Percentiles rank a stretch among this genome's conserved stretches.
These are phyloP conservation scores for Drosophila fungiperda DNA, from an alignment of 2,888 invertebrate genomes.

Conservation along the genomic window DNA sequence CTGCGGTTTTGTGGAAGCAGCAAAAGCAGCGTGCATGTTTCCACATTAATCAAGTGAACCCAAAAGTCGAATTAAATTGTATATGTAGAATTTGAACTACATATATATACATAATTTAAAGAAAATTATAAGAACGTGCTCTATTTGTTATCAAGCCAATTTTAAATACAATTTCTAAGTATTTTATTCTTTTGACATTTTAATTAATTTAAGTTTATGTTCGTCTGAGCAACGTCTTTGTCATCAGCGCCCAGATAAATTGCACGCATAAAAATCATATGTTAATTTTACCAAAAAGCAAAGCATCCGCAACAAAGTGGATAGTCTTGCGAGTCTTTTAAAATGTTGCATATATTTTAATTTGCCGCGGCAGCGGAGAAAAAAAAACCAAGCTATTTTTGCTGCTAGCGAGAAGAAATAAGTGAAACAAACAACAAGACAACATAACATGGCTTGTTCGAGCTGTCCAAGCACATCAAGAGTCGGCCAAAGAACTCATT, in stretches of 20 bases:
- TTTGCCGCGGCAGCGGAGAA: conserved; percentile 26
- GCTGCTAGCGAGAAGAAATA: conserved; percentile 10
- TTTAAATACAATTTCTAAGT: not conserved
- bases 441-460: conserved; percentile 47
- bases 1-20: conserved; percentile 39
- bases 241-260: conserved; percentile 19
- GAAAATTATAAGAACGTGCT: not conserved
- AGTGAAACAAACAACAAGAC: conserved; percentile 47
- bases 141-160: not conserved
- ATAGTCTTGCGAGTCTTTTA: conserved; percentile 18
- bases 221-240: conserved; percentile 19
- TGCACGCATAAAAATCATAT: conserved; percentile 6
- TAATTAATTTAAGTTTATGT: conserved; percentile 36
- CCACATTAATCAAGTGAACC: conserved; percentile 25
- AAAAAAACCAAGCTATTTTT: conserved; percentile 12
- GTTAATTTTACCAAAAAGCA: conserved; percentile 7
- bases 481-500: conserved; percentile 44
- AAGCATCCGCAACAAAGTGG: conserved; percentile 23
- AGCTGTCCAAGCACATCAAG: conserved; percentile 53
- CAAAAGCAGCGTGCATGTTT: conserved; percentile 24
- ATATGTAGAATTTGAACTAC: not conserved
- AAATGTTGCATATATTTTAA: conserved; percentile 43
- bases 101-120: not conserved
- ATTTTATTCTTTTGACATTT: conserved; percentile 14
- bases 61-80: not conserved